Base-by-base conservation (phyloP, 2,113 vertebrate species). In the Nesoenas mayeri region DNA sequence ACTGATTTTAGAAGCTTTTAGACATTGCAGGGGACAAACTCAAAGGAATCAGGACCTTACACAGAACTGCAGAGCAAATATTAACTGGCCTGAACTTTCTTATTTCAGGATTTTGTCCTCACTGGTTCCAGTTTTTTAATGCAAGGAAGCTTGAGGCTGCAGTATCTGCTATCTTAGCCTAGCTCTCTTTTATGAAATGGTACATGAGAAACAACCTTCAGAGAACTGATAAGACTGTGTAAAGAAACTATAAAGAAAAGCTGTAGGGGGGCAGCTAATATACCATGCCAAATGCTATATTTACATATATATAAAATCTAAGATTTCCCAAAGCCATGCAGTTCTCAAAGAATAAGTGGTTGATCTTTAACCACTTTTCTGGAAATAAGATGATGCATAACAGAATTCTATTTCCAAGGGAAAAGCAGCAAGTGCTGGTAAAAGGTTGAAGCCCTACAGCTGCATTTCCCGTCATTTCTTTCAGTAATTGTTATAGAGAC, bases 181-280 rank as follows among this genome's bases (percentile, higher is more conserved):
- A 58, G 26, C 12, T 72, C 20, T 25, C 69, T 91, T 62, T 83
- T 60, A 69, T 79, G 40, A 85, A 89, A 87, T 36, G 36, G 61
- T 60, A 79, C 16, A 12, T 67, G 38, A 87, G 24, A 91, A 57
- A 81, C 53, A 89, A 75, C 21, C 25, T 87, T 78, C 48, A 61
- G 22, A 80, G 56, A 28, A 84, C n/a, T 56, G 81, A 4, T 31
- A 87, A 53, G 42, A 81, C 31, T 53, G 32, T 44, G 36, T 60
- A 95, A 91, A 91, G 67, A 79, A 90, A 83, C 28, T 26, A 53
- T 20, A 66, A 79, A 93, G 60, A 86, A 92, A 89, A 93, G 34
- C 10, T 64, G 8, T 53, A 11, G 25, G 4, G 29, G 11, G 12
- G 7, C 4, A 42, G 75, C 71, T 34, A 85, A 77, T 50, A 88